Conservation (phyloP, 2,797 vertebrate genomes). For the Salarias fasciatus region DNA sequence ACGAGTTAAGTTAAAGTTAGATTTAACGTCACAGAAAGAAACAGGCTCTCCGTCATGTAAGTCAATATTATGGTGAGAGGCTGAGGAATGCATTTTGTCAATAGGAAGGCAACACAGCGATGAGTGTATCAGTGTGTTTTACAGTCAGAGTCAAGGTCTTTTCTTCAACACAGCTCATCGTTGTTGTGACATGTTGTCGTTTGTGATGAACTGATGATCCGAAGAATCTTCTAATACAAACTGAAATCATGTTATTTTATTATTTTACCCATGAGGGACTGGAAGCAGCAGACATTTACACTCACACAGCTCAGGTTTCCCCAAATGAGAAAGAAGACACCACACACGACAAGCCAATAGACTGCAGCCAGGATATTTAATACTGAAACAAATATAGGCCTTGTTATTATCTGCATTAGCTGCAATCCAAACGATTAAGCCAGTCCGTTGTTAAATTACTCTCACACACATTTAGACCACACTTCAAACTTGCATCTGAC, state of each 20-base stretch:
- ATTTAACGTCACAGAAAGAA: no score
- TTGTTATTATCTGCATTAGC: not conserved
- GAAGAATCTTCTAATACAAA: conserved; percentile 6
- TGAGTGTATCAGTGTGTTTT: no score
- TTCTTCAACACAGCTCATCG: not conserved
- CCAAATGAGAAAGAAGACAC: conserved; percentile 10
- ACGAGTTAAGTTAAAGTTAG: no score
- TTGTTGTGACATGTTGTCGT: conserved; percentile 1
- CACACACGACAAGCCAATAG: conserved; percentile 5
- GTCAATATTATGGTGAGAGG: no score
- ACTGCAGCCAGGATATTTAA: not conserved
- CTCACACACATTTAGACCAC: no score
- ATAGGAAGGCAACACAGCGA: no score
- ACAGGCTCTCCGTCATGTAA: no score
- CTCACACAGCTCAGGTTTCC: conserved; percentile 33
- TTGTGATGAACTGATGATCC: conserved; percentile 17
- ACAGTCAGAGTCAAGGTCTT: no score
- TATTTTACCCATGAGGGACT: conserved; percentile 1
- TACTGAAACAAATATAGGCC: not conserved
- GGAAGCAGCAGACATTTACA: conserved; percentile 21
- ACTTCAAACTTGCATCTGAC: no score
- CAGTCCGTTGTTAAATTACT: no score
- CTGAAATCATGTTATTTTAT: conserved; percentile 23
- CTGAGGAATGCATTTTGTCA: no score
- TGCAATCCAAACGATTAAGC: not conserved